phyloP scores from a whole-genome alignment of 2,888 invertebrate species.

The Drosophila mimica region DNA sequence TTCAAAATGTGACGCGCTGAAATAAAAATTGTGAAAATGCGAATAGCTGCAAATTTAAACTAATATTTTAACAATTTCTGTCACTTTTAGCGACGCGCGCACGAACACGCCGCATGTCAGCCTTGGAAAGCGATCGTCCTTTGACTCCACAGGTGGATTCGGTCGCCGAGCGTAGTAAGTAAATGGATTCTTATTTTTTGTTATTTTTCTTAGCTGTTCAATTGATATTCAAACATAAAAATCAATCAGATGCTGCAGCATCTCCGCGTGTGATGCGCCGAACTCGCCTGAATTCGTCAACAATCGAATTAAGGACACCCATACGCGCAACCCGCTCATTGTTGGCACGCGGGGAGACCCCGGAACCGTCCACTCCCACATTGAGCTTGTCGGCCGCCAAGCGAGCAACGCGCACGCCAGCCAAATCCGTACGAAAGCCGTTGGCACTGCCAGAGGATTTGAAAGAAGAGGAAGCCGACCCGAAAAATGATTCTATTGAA shows the following conservation, averaged over 20 bases:
- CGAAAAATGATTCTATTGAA: background rate
- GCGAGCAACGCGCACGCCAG: constrained; percentile 41
- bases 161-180: constrained; percentile 51
- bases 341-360: constrained; percentile 48
- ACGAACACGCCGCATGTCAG: constrained; percentile 56
- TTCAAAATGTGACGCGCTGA: constrained; percentile 41
- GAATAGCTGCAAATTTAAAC: background rate
- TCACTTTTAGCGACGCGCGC: constrained; percentile 57
- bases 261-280: constrained; percentile 69
- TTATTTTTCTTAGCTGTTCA: background rate
- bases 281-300: constrained; percentile 59
- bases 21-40: background rate
- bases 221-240: background rate
- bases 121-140: constrained; percentile 54
- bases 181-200: background rate
- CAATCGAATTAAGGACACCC: constrained; percentile 64
- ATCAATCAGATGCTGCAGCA: constrained; percentile 23
- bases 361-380: constrained; percentile 48
- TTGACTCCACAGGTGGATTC: constrained; percentile 57
- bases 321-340: constrained; percentile 64
- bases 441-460: constrained; percentile 57
- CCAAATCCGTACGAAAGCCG: constrained; percentile 45
- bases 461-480: constrained; percentile 6
- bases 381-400: constrained; percentile 39
- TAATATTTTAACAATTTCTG: background rate